Percentiles rank a stretch among this genome's conserved stretches.
Evolutionary conservation across 2,888 invertebrate genomes (phyloP).

Genomic region (Hoplodrina blanda): DNA sequence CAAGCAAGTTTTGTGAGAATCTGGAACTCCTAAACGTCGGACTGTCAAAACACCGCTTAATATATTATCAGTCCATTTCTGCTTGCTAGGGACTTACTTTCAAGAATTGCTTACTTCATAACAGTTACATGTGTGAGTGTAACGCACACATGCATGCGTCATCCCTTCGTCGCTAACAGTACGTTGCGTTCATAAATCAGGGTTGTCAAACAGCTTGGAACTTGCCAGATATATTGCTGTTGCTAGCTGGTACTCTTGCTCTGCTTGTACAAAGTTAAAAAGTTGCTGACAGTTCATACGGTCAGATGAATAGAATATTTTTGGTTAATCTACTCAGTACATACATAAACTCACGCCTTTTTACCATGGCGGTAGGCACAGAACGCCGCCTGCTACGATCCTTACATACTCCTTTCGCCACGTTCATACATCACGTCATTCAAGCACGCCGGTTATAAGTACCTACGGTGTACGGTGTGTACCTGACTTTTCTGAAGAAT

Average conservation of each 20-base stretch:
- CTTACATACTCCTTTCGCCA: too few relatives aligned
- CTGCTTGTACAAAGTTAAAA: slow-evolving; percentile 55
- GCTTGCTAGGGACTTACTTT: slow-evolving; percentile 37
- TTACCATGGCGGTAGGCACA: too few relatives aligned
- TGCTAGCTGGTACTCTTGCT: slow-evolving; percentile 68
- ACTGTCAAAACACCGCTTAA: slow-evolving; percentile 49
- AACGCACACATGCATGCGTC: slow-evolving; percentile 36
- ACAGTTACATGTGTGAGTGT: slow-evolving; percentile 13
- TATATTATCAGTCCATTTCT: slow-evolving; percentile 40
- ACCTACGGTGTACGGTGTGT: too few relatives aligned
- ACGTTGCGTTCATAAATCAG: slow-evolving; percentile 80
- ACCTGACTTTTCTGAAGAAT: too few relatives aligned
- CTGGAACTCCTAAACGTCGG: slow-evolving; percentile 5
- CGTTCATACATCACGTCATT: too few relatives aligned
- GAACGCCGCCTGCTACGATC: too few relatives aligned
- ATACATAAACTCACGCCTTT: neutral
- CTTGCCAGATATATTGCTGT: slow-evolving; percentile 80
- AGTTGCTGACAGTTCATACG: slow-evolving; percentile 46
- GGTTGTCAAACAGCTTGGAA: slow-evolving; percentile 80
- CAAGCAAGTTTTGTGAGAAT: slow-evolving; percentile 17
- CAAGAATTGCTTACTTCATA: slow-evolving; percentile 44
- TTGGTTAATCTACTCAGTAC: slow-evolving; percentile 3
- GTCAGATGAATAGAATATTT: slow-evolving; percentile 29
- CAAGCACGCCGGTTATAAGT: too few relatives aligned
- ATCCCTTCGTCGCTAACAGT: slow-evolving; percentile 46